Conservation (phyloP, 2,113 vertebrate species). For the Smithornis capensis region DNA sequence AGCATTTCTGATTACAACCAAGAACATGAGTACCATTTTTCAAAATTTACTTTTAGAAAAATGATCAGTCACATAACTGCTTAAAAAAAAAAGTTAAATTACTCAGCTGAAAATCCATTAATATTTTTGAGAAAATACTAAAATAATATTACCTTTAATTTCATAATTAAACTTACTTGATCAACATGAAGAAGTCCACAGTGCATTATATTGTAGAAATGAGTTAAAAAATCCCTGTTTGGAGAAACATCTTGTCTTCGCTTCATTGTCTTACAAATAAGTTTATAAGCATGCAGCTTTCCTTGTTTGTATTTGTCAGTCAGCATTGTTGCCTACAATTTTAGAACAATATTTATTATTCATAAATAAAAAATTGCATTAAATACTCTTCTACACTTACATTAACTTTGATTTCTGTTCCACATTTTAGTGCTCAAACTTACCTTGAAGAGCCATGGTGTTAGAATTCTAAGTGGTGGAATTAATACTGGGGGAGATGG, state of each 20-base stretch:
- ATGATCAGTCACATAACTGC: background rate
- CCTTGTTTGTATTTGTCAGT: constrained; percentile 97
- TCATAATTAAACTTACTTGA: constrained; percentile 81
- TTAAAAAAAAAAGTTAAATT: background rate
- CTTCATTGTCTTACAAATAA: constrained; percentile 99
- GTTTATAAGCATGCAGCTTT: constrained; percentile 96
- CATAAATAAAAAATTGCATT: background rate
- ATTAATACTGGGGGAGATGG: constrained; percentile 94
- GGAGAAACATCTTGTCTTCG: constrained; percentile 97
- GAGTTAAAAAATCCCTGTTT: constrained; percentile 95
- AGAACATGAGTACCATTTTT: background rate
- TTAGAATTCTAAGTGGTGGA: constrained; percentile 95
- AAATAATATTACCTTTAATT: background rate
- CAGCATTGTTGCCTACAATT: constrained; percentile 92
- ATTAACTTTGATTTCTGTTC: background rate
- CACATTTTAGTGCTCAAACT: background rate
- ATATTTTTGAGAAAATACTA: background rate
- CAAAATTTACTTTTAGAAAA: background rate
- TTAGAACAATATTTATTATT: constrained; percentile 38
- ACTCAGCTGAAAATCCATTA: background rate
- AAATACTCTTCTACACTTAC: background rate
- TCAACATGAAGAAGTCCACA: constrained; percentile 95
- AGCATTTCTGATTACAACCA: background rate
- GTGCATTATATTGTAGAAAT: constrained; percentile 99
- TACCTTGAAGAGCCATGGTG: constrained; percentile 99